Base-by-base conservation (phyloP, 2,888 invertebrate species). In the Steinernema scapterisci region DNA sequence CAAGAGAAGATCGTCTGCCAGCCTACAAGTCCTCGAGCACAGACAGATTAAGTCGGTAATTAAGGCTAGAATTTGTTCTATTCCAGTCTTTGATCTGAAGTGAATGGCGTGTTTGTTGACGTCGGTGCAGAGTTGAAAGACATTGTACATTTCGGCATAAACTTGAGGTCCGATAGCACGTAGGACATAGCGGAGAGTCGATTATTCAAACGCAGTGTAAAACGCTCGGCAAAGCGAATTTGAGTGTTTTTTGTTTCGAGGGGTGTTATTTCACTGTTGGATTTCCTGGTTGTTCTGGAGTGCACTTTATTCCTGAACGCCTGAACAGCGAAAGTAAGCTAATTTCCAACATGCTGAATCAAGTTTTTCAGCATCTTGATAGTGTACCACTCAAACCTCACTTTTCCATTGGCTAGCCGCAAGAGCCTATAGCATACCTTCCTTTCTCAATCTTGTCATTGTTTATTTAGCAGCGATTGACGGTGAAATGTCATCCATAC, bases 381-480 rank as follows among this genome's bases (percentile, higher is more conserved):
- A n/a, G n/a, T n/a, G n/a, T n/a, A n/a, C n/a, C n/a, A n/a, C n/a
- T n/a, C n/a, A n/a, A n/a, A n/a, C n/a, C n/a, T n/a, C n/a, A n/a
- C n/a, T n/a, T n/a, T n/a, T n/a, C n/a, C n/a, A n/a, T n/a, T n/a
- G n/a, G n/a, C n/a, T n/a, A n/a, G n/a, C n/a, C n/a, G n/a, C n/a
- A n/a, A n/a, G n/a, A n/a, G n/a, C n/a, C n/a, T n/a, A n/a, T n/a
- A n/a, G n/a, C n/a, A n/a, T n/a, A n/a, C n/a, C 5, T 38, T 38
- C 9, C 9, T 9, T 38, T 9, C 3, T 38, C 38, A 38, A 38
- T 38, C 38, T 38, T 38, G n/a, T n/a, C 38, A 3, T 48, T 63
- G 63, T 63, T 63, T 63, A 63, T 31, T 63, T 31, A 31, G 23
- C 63, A 6, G 27, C 16, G 63, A 11, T 63, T 63, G 63, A 63